Evolutionary conservation across 2,888 invertebrate genomes (phyloP).

Genomic region (Pandemis heparana): DNA sequence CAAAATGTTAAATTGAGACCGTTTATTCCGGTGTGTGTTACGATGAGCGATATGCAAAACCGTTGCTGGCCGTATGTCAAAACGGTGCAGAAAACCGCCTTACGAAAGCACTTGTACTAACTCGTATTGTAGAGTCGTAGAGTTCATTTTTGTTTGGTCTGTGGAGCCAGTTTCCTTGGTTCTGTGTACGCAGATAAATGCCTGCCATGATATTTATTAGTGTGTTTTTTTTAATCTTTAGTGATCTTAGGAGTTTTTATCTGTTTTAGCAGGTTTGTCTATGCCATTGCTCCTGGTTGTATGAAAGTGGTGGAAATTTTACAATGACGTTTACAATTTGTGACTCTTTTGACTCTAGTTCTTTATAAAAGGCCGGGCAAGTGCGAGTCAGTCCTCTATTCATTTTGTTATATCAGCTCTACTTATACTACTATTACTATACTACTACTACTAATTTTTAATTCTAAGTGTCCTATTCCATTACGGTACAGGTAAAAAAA

Average conservation of each 20-base stretch:
- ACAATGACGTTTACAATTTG: background rate
- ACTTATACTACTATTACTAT: too few species aligned
- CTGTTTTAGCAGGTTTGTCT: background rate
- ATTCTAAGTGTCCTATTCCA: too few species aligned
- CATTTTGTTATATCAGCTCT: too few species aligned
- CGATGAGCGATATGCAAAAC: conserved; percentile 41
- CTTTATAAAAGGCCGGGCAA: too few species aligned
- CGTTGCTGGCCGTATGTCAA: conserved; percentile 18
- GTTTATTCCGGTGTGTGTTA: conserved; percentile 41
- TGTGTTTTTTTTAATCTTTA: background rate
- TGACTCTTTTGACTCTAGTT: background rate
- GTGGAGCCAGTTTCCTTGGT: background rate
- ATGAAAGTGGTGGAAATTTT: background rate
- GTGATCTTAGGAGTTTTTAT: background rate
- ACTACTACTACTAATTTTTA: too few species aligned
- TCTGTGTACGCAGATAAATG: conserved; percentile 15
- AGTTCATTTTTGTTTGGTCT: background rate
- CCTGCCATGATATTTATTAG: conserved; percentile 21
- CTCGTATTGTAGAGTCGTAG: background rate
- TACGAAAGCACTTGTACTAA: background rate
- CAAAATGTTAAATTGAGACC: conserved; percentile 34
- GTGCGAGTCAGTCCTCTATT: too few species aligned
- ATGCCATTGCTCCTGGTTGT: background rate
- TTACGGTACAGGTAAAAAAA: too few species aligned
- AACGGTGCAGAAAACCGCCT: background rate